Percentiles rank a stretch among this genome's conserved stretches.
Conservation (phyloP, 2,888 invertebrate genomes). For the Megamerina dolium region DNA sequence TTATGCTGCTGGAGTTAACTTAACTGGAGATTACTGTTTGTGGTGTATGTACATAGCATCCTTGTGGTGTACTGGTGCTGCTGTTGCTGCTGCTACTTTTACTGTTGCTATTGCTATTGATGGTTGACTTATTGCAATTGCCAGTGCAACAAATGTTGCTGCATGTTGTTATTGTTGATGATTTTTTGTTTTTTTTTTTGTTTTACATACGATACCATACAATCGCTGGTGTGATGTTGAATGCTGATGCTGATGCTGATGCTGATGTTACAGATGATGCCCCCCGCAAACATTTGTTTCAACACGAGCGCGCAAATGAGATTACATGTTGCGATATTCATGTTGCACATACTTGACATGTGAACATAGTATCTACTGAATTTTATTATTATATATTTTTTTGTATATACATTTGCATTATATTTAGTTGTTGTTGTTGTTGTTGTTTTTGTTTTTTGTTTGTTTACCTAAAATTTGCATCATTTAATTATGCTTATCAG, state of each 20-base stretch:
- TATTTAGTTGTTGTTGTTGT: no score
- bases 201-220: neutral
- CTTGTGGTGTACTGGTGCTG: neutral
- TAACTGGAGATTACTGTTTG: neutral
- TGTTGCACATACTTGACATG: conserved; percentile 23
- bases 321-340: conserved; percentile 47
- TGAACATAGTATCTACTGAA: conserved; percentile 15
- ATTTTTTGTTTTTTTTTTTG: conserved; percentile 1
- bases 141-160: conserved; percentile 12
- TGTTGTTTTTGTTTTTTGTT: no score
- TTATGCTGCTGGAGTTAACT: conserved; percentile 35
- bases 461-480: no score
- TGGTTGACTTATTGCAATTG: conserved; percentile 7
- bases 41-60: neutral
- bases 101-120: neutral
- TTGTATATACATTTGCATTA: no score
- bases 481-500: no score
- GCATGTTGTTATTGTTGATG: conserved; percentile 1
- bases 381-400: conserved; percentile 19
- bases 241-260: conserved; percentile 18
- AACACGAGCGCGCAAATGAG: conserved; percentile 49
- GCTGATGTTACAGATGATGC: conserved; percentile 23
- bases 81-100: conserved; percentile 1
- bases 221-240: conserved; percentile 8
- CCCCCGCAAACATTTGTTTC: conserved; percentile 48